phyloP scores from a whole-genome alignment of 2,113 vertebrate species.

The Aegithalos caudatus region DNA sequence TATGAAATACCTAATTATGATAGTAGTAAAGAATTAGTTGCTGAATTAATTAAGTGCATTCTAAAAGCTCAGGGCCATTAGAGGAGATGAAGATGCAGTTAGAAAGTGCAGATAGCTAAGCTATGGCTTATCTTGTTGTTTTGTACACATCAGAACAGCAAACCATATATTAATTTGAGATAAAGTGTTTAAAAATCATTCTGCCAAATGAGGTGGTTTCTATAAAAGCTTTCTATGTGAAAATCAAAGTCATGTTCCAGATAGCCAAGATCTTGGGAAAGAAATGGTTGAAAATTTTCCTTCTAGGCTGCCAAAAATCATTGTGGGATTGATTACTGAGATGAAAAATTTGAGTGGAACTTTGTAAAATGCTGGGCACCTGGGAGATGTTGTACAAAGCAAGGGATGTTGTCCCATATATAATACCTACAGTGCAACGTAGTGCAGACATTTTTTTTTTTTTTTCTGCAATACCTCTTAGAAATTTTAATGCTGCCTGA shows the following conservation, averaged over 20 bases:
- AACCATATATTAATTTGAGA: background rate
- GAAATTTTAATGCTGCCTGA: background rate
- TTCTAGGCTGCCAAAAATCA: background rate
- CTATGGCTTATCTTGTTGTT: background rate
- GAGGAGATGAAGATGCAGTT: background rate
- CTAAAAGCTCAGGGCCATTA: background rate
- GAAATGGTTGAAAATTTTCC: background rate
- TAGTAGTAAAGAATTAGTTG: background rate
- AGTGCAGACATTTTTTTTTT: accelerated
- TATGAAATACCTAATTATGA: background rate
- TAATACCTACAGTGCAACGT: accelerated
- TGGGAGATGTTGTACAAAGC: background rate
- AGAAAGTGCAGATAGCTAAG: background rate
- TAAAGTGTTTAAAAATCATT: background rate
- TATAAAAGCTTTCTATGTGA: background rate
- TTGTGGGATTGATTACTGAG: background rate
- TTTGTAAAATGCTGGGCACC: background rate
- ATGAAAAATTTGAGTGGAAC: background rate
- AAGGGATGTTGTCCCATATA: background rate
- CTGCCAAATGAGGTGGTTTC: accelerated
- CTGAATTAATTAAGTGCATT: background rate
- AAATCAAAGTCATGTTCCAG: background rate
- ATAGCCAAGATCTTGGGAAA: background rate
- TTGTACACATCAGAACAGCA: background rate
- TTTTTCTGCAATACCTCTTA: background rate